Evolutionary conservation across 2,797 vertebrate genomes (phyloP).

Genomic region (Lateolabrax maculatus): DNA sequence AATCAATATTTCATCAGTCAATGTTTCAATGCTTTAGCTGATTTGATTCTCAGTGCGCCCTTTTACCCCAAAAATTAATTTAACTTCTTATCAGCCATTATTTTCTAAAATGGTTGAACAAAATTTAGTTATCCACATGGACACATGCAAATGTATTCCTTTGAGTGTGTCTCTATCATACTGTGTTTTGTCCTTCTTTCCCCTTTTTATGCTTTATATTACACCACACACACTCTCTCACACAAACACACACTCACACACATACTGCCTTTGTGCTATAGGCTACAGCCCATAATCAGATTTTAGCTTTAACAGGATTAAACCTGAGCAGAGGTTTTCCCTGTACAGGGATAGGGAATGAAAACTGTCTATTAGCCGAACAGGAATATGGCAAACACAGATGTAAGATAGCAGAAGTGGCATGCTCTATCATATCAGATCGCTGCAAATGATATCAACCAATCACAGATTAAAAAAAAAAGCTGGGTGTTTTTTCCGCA

Average conservation of each 20-base stretch:
- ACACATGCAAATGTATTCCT: neutral
- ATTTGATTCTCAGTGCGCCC: neutral
- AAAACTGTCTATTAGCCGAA: conserved; percentile 74
- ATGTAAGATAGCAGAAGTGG: conserved; percentile 68
- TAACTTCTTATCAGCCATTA: neutral
- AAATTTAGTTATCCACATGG: neutral
- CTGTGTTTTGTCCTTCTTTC: neutral
- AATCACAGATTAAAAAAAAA: conserved; percentile 67
- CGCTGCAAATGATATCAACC: conserved; percentile 61
- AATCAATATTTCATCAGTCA: conserved; percentile 44
- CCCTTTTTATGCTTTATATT: neutral
- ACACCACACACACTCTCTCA: conserved; percentile 7
- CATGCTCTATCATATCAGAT: conserved; percentile 66
- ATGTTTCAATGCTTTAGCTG: neutral
- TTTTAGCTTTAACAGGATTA: conserved; percentile 80
- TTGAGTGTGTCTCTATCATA: neutral
- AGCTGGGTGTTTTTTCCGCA: conserved; percentile 23
- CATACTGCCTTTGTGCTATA: conserved; percentile 55
- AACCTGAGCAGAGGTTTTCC: conserved; percentile 67
- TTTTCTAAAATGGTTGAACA: neutral
- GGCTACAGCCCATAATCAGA: conserved; percentile 72
- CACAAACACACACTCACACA: conserved; percentile 40
- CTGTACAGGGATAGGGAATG: conserved; percentile 59
- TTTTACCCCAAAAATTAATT: neutral
- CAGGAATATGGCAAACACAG: conserved; percentile 59